A percentile compares a stretch with the other conserved stretches of the same genome.
phyloP scores from a whole-genome alignment of 1,140 invertebrate genomes.

The Eurosta solidaginis region DNA sequence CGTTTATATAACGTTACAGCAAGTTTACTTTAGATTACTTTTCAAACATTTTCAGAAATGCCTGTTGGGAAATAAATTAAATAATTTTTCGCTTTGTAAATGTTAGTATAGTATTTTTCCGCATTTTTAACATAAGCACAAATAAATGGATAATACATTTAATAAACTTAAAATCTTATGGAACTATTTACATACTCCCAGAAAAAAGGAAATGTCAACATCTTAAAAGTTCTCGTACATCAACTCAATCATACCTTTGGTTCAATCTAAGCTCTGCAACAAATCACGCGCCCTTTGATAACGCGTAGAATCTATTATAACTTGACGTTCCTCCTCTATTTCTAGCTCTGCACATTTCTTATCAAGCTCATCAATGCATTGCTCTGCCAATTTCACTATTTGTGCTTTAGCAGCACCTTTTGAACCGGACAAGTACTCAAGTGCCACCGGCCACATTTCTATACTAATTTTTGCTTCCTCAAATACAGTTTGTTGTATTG shows the following conservation, averaged over 20 bases:
- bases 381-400: slow-evolving; percentile 67
- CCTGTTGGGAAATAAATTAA: too few relatives aligned
- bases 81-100: too few relatives aligned
- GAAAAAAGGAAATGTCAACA: background rate
- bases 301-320: slow-evolving; percentile 55
- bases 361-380: slow-evolving; percentile 68
- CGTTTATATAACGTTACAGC: too few relatives aligned
- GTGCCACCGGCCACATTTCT: slow-evolving; percentile 66
- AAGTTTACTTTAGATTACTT: too few relatives aligned
- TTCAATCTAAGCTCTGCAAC: slow-evolving; percentile 59
- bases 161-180: background rate
- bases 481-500: slow-evolving; percentile 72
- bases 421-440: slow-evolving; percentile 72
- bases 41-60: too few relatives aligned
- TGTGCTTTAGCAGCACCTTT: slow-evolving; percentile 69
- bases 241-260: background rate
- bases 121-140: background rate
- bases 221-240: background rate
- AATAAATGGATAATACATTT: background rate
- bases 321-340: slow-evolving; percentile 48
- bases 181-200: background rate
- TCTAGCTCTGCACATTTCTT: slow-evolving; percentile 59
- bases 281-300: slow-evolving; percentile 64
- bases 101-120: too few relatives aligned
- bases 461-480: slow-evolving; percentile 65